phyloP scores from a whole-genome alignment of 2,113 vertebrate species.

The Alligator sinensis region DNA sequence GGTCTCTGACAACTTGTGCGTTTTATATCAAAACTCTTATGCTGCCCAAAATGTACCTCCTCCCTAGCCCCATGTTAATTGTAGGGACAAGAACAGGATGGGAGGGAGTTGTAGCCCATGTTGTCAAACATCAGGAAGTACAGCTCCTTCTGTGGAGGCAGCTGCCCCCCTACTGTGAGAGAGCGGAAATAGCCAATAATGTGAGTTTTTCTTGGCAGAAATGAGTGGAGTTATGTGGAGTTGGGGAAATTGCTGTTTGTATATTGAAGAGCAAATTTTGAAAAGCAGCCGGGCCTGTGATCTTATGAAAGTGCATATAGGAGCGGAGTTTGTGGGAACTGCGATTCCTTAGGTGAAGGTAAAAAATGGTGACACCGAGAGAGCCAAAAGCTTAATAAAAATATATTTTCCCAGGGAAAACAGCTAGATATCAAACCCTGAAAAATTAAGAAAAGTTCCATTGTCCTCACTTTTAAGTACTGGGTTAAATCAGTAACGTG shows the following conservation, averaged over 20 bases:
- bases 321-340: background rate
- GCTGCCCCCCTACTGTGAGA: background rate
- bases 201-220: background rate
- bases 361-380: background rate
- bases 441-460: background rate
- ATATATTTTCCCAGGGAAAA: background rate
- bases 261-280: background rate
- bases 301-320: background rate
- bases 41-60: background rate
- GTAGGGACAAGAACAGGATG: background rate
- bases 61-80: background rate
- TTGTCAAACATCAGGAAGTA: background rate
- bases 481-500: background rate
- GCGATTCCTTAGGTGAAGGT: background rate
- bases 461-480: background rate
- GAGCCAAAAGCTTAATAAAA: background rate
- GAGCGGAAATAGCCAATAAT: no score
- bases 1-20: background rate
- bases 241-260: background rate
- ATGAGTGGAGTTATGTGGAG: background rate
- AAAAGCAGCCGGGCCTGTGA: background rate
- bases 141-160: rapidly evolving
- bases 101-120: background rate
- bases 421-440: background rate
- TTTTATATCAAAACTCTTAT: background rate